phyloP scores from a whole-genome alignment of 2,888 invertebrate genomes.

The Rhyacophila evoluta region DNA sequence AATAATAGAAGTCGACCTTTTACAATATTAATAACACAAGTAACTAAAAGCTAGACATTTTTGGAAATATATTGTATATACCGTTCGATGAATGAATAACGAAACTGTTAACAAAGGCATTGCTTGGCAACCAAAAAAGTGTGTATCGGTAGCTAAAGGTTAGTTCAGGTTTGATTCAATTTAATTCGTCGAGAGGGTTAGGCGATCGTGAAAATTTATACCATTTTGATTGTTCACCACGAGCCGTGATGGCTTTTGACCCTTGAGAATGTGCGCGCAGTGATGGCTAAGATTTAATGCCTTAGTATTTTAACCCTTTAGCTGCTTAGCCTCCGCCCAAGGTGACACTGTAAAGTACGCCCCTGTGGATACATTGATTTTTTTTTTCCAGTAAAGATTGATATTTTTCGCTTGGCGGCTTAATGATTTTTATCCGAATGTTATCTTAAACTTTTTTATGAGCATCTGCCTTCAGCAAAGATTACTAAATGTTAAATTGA shows the following conservation, averaged over 20 bases:
- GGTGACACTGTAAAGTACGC: background rate
- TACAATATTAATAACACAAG: too few relatives aligned
- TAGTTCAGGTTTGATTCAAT: slow-evolving; percentile 2
- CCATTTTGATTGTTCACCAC: slow-evolving; percentile 22
- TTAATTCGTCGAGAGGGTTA: background rate
- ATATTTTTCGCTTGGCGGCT: background rate
- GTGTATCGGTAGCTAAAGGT: background rate
- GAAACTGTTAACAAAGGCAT: background rate
- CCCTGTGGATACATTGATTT: background rate
- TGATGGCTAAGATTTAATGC: slow-evolving; percentile 2
- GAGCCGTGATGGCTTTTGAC: slow-evolving; percentile 19
- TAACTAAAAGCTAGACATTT: too few relatives aligned
- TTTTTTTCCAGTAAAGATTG: background rate
- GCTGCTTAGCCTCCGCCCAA: background rate
- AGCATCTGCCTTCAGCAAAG: too few relatives aligned
- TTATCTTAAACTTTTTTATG: too few relatives aligned
- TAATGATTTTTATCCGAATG: background rate
- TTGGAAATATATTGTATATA: too few relatives aligned
- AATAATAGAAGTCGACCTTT: too few relatives aligned
- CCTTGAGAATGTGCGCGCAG: background rate
- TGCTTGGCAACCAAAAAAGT: background rate
- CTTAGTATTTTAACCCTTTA: background rate
- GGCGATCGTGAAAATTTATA: slow-evolving; percentile 13
- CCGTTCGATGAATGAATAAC: background rate
- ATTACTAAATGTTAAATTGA: too few relatives aligned